These are phyloP conservation scores for Cotesia congregata DNA, from an alignment of 2,888 invertebrate species.

Conservation along the genomic window DNA sequence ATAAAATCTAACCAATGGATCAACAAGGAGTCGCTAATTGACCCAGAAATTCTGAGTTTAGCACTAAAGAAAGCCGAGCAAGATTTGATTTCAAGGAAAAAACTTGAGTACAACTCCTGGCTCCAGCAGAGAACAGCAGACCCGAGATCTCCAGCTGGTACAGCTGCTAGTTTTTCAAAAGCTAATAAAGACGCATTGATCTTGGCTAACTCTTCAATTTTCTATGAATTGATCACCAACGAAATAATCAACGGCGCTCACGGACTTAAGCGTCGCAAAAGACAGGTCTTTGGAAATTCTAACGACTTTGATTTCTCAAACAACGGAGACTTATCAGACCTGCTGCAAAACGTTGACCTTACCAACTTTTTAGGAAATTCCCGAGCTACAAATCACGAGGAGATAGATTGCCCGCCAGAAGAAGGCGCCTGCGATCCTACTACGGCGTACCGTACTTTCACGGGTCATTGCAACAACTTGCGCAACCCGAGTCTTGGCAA, in stretches of 20 bases:
- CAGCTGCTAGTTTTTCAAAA: conserved; percentile 91
- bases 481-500: conserved; percentile 87
- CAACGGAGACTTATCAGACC: conserved; percentile 82
- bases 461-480: conserved; percentile 91
- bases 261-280: conserved; percentile 75
- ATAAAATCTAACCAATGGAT: background rate
- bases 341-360: conserved; percentile 85
- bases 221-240: conserved; percentile 89
- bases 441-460: conserved; percentile 80
- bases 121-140: conserved; percentile 75
- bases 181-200: conserved; percentile 87
- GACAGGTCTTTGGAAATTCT: conserved; percentile 79
- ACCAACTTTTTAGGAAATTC: conserved; percentile 78
- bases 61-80: conserved; percentile 86
- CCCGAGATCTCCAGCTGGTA: conserved; percentile 88
- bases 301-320: conserved; percentile 73
- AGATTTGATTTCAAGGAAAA: conserved; percentile 81
- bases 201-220: conserved; percentile 87
- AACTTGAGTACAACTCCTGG: conserved; percentile 87
- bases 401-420: conserved; percentile 81
- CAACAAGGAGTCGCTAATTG: conserved; percentile 67
- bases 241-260: conserved; percentile 81
- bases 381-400: conserved; percentile 75
- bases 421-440: conserved; percentile 80
- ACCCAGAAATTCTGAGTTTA: conserved; percentile 79